Conservation (phyloP, 35 echinoderm and acorn worm species). For the Ptychodera flava region DNA sequence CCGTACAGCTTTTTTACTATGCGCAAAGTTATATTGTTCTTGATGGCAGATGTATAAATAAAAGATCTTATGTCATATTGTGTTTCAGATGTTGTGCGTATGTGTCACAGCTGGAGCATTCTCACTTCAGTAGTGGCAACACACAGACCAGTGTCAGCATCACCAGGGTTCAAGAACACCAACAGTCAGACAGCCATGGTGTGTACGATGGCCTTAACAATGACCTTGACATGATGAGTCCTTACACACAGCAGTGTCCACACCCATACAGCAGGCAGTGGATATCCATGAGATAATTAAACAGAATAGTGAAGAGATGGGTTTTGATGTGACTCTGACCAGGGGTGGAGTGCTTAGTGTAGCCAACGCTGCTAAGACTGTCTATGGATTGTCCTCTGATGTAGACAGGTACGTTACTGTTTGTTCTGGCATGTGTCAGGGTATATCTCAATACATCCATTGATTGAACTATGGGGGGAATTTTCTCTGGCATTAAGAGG, state of each 20-base stretch:
- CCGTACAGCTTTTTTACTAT: no score
- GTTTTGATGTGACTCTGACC: slow-evolving; percentile 87
- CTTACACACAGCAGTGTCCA: slow-evolving; percentile 37
- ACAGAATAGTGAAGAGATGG: slow-evolving; percentile 66
- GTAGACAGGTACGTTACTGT: slow-evolving; percentile 64
- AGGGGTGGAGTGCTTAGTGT: slow-evolving; percentile 68
- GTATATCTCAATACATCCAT: no score
- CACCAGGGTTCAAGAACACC: not conserved
- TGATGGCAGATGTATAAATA: no score
- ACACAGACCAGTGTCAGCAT: slow-evolving; percentile 19
- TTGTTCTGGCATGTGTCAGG: not conserved
- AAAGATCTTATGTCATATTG: no score
- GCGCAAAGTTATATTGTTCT: no score
- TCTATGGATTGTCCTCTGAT: slow-evolving; percentile 84
- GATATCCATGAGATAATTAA: slow-evolving; percentile 79
- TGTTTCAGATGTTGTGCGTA: slow-evolving; percentile 93
- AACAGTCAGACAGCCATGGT: not conserved
- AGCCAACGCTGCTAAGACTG: slow-evolving; percentile 76
- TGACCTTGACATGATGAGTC: slow-evolving; percentile 53
- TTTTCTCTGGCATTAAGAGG: no score
- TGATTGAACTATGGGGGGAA: no score
- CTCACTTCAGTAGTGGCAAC: slow-evolving; percentile 82
- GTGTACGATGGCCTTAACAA: not conserved
- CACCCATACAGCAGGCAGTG: slow-evolving; percentile 9
- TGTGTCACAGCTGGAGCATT: slow-evolving; percentile 93